Percentiles rank a stretch among this genome's conserved stretches.
phyloP scores from a whole-genome alignment of 2,888 invertebrate genomes.

The Aphelenchoides bicaudatus region DNA sequence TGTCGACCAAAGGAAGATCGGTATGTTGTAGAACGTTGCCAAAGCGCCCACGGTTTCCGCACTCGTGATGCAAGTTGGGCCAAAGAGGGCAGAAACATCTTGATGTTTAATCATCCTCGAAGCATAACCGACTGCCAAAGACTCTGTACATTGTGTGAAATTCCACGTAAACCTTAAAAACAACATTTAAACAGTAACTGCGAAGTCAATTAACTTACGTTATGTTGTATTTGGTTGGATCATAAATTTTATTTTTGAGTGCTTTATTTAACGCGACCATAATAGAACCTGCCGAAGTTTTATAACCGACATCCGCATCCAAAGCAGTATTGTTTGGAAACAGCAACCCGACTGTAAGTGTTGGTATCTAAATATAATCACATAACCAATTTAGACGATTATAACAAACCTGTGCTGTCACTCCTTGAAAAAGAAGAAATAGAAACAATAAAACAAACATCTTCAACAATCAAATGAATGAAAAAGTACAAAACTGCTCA shows the following conservation, averaged over 20 bases:
- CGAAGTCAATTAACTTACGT: no score
- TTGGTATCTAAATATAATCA: no score
- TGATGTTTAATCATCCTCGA: conserved; percentile 6
- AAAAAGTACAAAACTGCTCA: no score
- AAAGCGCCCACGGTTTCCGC: not conserved
- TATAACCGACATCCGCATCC: conserved; percentile 12
- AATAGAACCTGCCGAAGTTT: conserved; percentile 17
- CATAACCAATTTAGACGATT: no score
- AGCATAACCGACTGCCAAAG: conserved; percentile 1
- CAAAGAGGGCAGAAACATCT: not conserved
- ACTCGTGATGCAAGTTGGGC: conserved; percentile 14
- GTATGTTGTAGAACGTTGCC: conserved; percentile 4
- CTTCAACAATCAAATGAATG: no score
- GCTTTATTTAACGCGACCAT: not conserved
- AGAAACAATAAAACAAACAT: no score
- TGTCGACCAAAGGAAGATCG: not conserved
- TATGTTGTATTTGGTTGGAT: conserved; percentile 12
- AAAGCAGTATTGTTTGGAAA: not conserved
- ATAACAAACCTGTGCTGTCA: no score
- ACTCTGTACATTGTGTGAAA: conserved; percentile 6
- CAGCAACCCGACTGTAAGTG: conserved; percentile 16
- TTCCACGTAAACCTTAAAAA: conserved; percentile 16
- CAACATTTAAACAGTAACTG: no score
- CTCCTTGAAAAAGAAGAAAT: no score
- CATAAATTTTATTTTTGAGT: not conserved